A percentile compares a stretch with the other conserved stretches of the same genome.
Conservation (phyloP, 2,113 vertebrate species). For the Alligator mississippiensis region DNA sequence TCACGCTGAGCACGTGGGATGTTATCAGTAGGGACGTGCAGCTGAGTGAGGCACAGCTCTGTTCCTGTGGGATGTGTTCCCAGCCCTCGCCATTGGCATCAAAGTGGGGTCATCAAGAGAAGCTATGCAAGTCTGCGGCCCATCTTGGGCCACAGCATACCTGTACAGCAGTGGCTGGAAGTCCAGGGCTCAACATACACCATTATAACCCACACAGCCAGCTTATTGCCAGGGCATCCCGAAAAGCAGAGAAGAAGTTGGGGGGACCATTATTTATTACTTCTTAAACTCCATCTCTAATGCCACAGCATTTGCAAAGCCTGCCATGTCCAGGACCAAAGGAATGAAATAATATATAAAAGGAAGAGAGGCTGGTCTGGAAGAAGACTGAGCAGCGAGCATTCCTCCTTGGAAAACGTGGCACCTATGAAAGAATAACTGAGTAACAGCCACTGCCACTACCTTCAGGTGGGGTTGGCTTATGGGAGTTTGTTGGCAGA, state of each 20-base stretch:
- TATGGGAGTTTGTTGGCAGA: not conserved
- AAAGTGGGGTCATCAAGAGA: not conserved
- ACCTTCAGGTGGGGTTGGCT: not conserved
- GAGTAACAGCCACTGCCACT: not conserved
- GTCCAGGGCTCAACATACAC: not conserved
- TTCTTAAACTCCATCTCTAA: not conserved
- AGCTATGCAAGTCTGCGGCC: not conserved
- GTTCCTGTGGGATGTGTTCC: not conserved
- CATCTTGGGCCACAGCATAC: not conserved
- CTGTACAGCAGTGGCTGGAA: not conserved
- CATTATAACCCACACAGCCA: not conserved
- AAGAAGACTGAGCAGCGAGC: not conserved
- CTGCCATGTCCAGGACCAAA: not conserved
- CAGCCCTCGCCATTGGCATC: not conserved
- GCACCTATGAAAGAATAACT: not conserved
- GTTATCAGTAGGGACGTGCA: too few species aligned
- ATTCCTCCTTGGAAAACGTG: not conserved
- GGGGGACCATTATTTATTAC: not conserved
- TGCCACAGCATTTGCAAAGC: not conserved
- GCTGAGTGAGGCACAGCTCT: too few species aligned
- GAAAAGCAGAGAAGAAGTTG: not conserved
- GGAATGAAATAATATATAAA: too few species aligned
- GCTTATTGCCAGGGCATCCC: not conserved
- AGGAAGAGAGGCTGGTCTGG: too few species aligned
- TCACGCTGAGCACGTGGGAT: too few species aligned